phyloP scores from a whole-genome alignment of 2,888 invertebrate genomes.

The Melikaiella ostensackeni region DNA sequence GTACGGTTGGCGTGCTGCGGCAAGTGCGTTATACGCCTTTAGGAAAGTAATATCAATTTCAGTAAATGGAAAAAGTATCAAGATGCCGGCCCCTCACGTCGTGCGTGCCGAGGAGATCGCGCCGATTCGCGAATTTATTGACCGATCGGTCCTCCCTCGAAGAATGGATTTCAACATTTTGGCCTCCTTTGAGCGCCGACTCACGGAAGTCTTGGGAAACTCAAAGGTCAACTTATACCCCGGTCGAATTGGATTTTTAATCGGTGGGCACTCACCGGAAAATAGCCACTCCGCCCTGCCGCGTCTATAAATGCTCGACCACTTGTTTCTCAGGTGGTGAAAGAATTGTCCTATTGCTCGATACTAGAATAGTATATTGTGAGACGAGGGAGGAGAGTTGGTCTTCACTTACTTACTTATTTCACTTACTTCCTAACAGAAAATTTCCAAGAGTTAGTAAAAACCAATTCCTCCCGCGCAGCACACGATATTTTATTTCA shows the following conservation, averaged over 20 bases:
- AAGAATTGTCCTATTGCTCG: conserved; percentile 41
- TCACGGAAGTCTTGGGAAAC: conserved; percentile 40
- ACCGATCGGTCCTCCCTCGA: conserved; percentile 48
- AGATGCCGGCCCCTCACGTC: conserved; percentile 60
- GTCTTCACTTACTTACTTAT: no score
- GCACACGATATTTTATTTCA: no score
- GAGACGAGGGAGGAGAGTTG: no score
- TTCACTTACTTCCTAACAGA: no score
- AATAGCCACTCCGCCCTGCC: conserved; percentile 75
- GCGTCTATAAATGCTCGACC: conserved; percentile 72
- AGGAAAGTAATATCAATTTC: conserved; percentile 73
- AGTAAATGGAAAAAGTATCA: conserved; percentile 74
- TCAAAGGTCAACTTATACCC: conserved; percentile 27
- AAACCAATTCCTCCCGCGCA: no score
- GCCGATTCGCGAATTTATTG: conserved; percentile 59
- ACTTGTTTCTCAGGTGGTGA: conserved; percentile 62
- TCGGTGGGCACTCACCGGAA: conserved; percentile 76
- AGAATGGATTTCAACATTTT: conserved; percentile 47
- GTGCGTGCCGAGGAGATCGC: conserved; percentile 44
- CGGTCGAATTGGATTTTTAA: conserved; percentile 75
- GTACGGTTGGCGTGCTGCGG: conserved; percentile 37
- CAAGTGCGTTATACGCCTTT: conserved; percentile 54
- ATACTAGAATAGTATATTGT: no score
- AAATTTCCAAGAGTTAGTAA: no score
- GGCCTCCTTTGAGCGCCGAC: conserved; percentile 40